Percentiles rank a stretch among this genome's conserved stretches.
Evolutionary conservation across 2,113 vertebrate species (phyloP).

Genomic region (Scomber scombrus): DNA sequence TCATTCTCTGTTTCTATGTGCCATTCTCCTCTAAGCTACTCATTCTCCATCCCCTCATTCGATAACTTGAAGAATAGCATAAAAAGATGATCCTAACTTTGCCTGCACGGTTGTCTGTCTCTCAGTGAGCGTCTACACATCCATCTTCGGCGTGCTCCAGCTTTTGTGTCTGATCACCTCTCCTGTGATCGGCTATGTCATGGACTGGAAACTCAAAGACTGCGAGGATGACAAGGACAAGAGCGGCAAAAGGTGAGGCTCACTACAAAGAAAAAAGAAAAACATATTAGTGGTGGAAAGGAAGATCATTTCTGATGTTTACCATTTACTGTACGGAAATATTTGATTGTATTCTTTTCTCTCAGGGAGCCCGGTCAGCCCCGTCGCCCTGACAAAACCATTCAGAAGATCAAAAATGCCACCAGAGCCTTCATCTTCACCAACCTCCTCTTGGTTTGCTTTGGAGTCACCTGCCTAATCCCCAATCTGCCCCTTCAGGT

Average conservation of each 20-base stretch:
- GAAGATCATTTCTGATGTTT: no score
- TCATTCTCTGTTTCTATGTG: neutral
- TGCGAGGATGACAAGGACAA: conserved; percentile 90
- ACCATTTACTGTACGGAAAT: neutral
- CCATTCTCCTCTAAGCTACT: neutral
- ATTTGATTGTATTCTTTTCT: neutral
- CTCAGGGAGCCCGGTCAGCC: conserved; percentile 88
- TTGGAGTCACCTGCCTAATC: conserved; percentile 92
- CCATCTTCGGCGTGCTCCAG: conserved; percentile 96
- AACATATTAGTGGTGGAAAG: no score
- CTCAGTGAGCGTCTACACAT: conserved; percentile 94
- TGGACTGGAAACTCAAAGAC: conserved; percentile 97
- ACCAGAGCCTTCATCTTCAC: conserved; percentile 97
- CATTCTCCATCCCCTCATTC: neutral
- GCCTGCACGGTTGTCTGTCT: neutral
- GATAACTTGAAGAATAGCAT: neutral
- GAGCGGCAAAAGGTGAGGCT: conserved; percentile 82
- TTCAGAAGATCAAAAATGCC: conserved; percentile 95
- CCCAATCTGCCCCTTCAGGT: conserved; percentile 93
- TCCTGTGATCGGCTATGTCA: conserved; percentile 95
- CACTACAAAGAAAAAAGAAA: neutral
- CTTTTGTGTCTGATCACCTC: conserved; percentile 96
- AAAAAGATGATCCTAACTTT: neutral
- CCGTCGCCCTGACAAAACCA: conserved; percentile 88
- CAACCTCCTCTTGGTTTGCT: conserved; percentile 94